Percentiles rank a stretch among this genome's conserved stretches.
Evolutionary conservation across 1,140 invertebrate species (phyloP).

Genomic region (Littorina saxatilis): DNA sequence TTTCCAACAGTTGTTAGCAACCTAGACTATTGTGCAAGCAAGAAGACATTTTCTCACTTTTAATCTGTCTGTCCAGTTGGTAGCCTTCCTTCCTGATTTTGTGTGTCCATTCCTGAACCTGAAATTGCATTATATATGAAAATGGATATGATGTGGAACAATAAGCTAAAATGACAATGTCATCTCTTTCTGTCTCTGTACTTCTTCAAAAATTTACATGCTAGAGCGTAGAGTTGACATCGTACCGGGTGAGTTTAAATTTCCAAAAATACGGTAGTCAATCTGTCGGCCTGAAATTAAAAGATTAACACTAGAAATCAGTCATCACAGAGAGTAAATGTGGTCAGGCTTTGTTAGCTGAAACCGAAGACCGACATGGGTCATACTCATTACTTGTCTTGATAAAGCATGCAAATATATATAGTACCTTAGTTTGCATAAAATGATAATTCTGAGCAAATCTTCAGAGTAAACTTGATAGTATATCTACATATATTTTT

Average conservation of each 20-base stretch:
- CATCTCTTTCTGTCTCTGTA: background rate
- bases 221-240: too few relatives aligned
- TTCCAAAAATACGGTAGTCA: too few relatives aligned
- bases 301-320: too few relatives aligned
- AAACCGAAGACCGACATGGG: too few relatives aligned
- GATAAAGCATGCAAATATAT: too few relatives aligned
- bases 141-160: background rate
- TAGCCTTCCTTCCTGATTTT: slow-evolving; percentile 95
- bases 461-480: background rate
- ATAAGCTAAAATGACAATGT: background rate
- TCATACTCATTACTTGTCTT: too few relatives aligned
- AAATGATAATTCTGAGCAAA: background rate
- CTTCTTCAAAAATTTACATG: too few relatives aligned
- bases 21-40: background rate
- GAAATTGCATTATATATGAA: slow-evolving; percentile 54
- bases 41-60: slow-evolving; percentile 78
- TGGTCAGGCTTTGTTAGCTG: too few relatives aligned
- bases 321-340: too few relatives aligned
- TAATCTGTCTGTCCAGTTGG: slow-evolving; percentile 94
- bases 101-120: slow-evolving; percentile 96
- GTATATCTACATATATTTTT: too few relatives aligned
- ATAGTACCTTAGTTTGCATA: background rate
- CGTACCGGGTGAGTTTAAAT: too few relatives aligned
- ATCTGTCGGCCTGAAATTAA: too few relatives aligned
- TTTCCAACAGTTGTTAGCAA: background rate